Conservation (phyloP, 2,888 invertebrate genomes). For the Liopterus haemorrhoidalis region DNA sequence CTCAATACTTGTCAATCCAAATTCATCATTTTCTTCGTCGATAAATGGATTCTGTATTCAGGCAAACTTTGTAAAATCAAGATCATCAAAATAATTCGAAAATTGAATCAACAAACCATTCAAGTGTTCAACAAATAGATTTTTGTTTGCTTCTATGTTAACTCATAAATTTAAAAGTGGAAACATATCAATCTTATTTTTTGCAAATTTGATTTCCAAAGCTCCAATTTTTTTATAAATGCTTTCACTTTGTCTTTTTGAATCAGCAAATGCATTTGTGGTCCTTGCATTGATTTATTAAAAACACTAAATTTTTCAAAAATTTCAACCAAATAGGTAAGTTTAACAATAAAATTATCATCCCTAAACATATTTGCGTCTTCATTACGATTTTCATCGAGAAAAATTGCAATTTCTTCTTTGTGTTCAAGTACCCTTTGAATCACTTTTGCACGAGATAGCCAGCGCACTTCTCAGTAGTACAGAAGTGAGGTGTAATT, state of each 20-base stretch:
- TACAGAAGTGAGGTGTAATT: conserved; percentile 44
- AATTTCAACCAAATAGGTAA: conserved; percentile 9
- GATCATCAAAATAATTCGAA: conserved; percentile 9
- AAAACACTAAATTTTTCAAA: conserved; percentile 9
- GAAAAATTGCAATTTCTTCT: conserved; percentile 6
- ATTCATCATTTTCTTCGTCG: conserved; percentile 11
- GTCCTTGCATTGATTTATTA: conserved; percentile 11
- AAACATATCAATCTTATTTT: background rate
- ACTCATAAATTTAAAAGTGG: conserved; percentile 1
- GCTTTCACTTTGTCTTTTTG: conserved; percentile 1
- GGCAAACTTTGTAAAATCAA: conserved; percentile 10
- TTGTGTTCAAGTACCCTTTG: too few relatives aligned
- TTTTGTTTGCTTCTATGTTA: conserved; percentile 1
- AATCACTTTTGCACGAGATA: too few relatives aligned
- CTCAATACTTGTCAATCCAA: conserved; percentile 9
- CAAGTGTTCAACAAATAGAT: too few relatives aligned
- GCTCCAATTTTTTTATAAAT: conserved; percentile 8
- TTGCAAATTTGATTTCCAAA: conserved; percentile 4
- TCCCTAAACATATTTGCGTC: conserved; percentile 11
- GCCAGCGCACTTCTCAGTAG: too few relatives aligned
- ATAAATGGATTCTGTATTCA: conserved; percentile 9
- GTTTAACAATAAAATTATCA: conserved; percentile 9
- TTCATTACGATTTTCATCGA: conserved; percentile 5
- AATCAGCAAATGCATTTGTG: conserved; percentile 7
- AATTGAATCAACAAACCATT: too few relatives aligned